Base-by-base conservation (phyloP, 2,888 invertebrate genomes). In the Xestia c-nigrum region DNA sequence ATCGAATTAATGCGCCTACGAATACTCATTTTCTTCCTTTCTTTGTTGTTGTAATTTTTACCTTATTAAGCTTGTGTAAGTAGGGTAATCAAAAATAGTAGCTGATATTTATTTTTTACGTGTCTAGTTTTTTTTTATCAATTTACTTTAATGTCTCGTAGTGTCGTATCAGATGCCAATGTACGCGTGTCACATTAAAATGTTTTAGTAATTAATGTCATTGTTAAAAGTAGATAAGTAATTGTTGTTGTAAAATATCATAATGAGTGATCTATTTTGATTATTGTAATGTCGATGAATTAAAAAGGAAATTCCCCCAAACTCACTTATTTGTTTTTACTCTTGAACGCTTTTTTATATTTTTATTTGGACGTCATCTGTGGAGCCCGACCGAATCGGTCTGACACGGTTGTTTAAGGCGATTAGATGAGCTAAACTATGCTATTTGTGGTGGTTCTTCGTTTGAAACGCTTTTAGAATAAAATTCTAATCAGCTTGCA, bases 201-300 rank as follows among this genome's bases (percentile, higher is more conserved):
- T 75, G 83, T 83, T 77, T 71, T 71, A 74, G 67, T 74, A 71
- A 75, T 63, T 66, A 81, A 64, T 74, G 78, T 80, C 38, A 80
- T 87, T 87, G 86, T 87, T 84, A 84, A 80, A 75, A 38, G 71
- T 87, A 84, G 69, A 69, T 83, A 83, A 77, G 55, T 57, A 83
- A 85, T 80, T 85, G 78, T 84, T 87, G 84, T 86, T 87, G 79
- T 84, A 85, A 80, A 81, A 78, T 85, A 84, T 76, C 52, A 77
- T 85, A 78, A 74, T 21, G 76, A 86, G 80, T 85, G 78, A 79
- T 87, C 84, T 87, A 86, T 87, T 87, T 87, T 87, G 87, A 86
- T 84, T 86, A 87, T 78, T 87, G 78, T 85, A 69, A 84, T 80
- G 70, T 83, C 83, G 76, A 75, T 81, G 64, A 84, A 84, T 76